A percentile compares a stretch with the other conserved stretches of the same genome.
Evolutionary conservation across 2,113 vertebrate species (phyloP).

Genomic region (Tichodroma muraria): DNA sequence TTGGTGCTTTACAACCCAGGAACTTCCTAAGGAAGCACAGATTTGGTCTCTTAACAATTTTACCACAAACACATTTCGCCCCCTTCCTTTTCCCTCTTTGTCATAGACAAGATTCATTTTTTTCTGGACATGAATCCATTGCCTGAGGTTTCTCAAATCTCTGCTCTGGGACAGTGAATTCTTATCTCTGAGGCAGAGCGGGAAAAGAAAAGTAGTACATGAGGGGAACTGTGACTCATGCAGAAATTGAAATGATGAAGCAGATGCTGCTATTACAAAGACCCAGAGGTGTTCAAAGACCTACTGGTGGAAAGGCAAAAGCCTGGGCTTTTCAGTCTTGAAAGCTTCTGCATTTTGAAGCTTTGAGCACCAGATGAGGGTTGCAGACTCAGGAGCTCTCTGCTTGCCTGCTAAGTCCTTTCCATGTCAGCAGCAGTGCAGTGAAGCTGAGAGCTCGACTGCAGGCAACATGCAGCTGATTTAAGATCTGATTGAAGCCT

Average conservation of each 20-base stretch:
- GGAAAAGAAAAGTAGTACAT: background rate
- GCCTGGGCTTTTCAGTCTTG: background rate
- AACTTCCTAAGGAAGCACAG: conserved; percentile 8
- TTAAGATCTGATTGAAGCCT: background rate
- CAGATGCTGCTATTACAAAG: conserved; percentile 2
- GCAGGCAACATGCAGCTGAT: rapidly evolving
- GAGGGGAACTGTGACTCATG: conserved; percentile 33
- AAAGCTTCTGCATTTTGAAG: background rate
- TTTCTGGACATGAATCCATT: conserved; percentile 15
- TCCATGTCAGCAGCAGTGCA: background rate
- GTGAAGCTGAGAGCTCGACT: rapidly evolving
- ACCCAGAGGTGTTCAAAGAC: conserved; percentile 40
- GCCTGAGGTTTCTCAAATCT: conserved; percentile 32
- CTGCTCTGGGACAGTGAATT: conserved; percentile 39
- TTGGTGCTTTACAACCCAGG: conserved; percentile 31
- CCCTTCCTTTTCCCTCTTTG: conserved; percentile 12
- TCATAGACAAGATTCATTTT: conserved; percentile 6
- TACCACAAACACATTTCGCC: background rate
- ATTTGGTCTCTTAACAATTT: conserved; percentile 35
- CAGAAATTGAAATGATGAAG: conserved; percentile 37
- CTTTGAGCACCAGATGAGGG: background rate
- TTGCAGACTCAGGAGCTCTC: background rate
- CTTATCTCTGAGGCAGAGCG: conserved; percentile 8
- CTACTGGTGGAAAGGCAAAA: conserved; percentile 26
- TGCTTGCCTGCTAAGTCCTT: background rate